Evolutionary conservation across 37 sponge, comb jelly and placozoan species (phyloP).

Genomic region (Aplysina aerophoba): DNA sequence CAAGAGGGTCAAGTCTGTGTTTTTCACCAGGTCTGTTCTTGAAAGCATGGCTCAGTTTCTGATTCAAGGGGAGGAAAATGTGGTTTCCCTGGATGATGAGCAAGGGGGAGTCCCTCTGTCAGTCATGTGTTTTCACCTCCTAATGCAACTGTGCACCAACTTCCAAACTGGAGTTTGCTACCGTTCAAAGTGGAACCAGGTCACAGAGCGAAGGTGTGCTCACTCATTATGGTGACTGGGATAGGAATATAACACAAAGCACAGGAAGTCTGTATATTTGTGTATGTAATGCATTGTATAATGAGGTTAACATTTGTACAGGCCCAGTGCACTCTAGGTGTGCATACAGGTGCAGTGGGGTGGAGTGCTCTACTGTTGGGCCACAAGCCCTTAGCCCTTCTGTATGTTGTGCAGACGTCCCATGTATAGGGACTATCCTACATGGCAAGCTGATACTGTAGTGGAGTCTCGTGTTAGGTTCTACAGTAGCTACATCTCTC

Average conservation of each 20-base stretch:
- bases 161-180: constrained; percentile 67
- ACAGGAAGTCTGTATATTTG: constrained; percentile 2
- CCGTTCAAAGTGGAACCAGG: constrained; percentile 42
- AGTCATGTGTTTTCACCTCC: constrained; percentile 12
- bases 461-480: too few relatives aligned
- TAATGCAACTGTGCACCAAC: constrained; percentile 50
- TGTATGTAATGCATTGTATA: background rate
- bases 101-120: background rate
- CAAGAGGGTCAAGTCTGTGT: constrained; percentile 65
- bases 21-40: constrained; percentile 56
- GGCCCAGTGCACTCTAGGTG: too few relatives aligned
- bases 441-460: too few relatives aligned
- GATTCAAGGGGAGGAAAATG: background rate
- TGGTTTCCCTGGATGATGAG: background rate
- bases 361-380: too few relatives aligned
- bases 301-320: too few relatives aligned
- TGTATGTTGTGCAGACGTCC: too few relatives aligned
- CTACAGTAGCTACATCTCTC: too few relatives aligned
- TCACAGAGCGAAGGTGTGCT: constrained; percentile 41
- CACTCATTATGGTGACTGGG: background rate
- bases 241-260: too few relatives aligned
- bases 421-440: too few relatives aligned
- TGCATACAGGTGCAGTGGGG: too few relatives aligned
- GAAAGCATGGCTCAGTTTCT: constrained; percentile 48
- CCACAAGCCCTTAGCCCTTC: too few relatives aligned